Evolutionary conservation across 2,797 vertebrate species (phyloP), one percentile per base, ranked within the genome.

Genomic region (Etheostoma nigrum): DNA sequence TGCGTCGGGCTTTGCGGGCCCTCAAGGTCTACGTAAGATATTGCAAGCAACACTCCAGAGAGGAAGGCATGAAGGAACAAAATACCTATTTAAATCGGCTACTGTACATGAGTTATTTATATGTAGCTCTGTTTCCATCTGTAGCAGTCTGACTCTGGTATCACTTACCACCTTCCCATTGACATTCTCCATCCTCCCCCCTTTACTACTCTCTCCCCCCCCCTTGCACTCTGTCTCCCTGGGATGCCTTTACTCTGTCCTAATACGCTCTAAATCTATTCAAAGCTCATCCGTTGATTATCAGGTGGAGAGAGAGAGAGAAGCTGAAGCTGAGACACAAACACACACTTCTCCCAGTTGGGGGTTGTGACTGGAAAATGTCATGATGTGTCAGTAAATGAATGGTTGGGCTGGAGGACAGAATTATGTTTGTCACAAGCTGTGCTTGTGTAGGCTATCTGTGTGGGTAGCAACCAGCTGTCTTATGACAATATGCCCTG

Each of bases 201-300:
- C 10, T 40, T 12, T 1, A 40, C 10, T 40, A 40, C 36, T 40
- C 10, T 12, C 10, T 36, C 36, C 36, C 11, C 36, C 11, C 11
- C 3, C 10, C 14, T 48, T n/a, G 5, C 1, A 30, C 30, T 40
- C 7, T 51, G 9, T 58, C 44, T 80, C 48, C 16, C 51, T 69
- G 30, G 2, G 13, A 6, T 65, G 36, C 36, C 36, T 68, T 58
- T 79, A 75, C 47, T 42, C 67, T 14, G 54, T 76, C 64, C 30
- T 87, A 87, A 89, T 88, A 69, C 71, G 52, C 81, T 85, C 72
- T 91, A 90, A 87, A 91, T 89, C 89, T 87, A 67, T 82, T 63
- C 77, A 87, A 90, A 92, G 90, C 88, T 89, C 83, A 86, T 92
- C 83, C 85, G 86, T 60, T 65, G 74, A 85, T 88, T 82, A 88